Evolutionary conservation across 2,113 vertebrate species (phyloP).

Genomic region (Tympanuchus pallidicinctus): DNA sequence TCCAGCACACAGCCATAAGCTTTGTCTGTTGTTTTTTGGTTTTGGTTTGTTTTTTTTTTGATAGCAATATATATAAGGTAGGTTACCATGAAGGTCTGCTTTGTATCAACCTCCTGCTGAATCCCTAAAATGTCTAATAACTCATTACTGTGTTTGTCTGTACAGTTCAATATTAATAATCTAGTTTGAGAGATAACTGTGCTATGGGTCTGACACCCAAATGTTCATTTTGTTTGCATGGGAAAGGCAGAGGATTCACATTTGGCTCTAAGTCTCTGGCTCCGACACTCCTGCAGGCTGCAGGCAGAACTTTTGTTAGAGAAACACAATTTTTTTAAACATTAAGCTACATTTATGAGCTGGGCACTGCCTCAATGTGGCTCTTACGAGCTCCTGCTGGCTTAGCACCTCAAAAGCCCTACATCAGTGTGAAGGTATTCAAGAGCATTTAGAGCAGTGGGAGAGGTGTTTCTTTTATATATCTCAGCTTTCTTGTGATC

Average conservation of each 20-base stretch:
- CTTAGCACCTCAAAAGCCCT: not conserved
- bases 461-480: not conserved
- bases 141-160: not conserved
- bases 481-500: not conserved
- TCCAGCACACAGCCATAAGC: slow-evolving; percentile 24
- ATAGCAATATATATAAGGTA: not conserved
- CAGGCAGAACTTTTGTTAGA: not conserved
- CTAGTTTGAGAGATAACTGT: not conserved
- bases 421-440: not conserved
- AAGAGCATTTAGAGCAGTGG: not conserved
- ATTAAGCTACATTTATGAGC: not conserved
- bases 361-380: not conserved
- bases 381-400: not conserved
- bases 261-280: not conserved
- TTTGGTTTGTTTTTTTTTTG: not conserved
- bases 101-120: not conserved
- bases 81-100: not conserved
- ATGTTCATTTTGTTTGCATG: not conserved
- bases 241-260: not conserved
- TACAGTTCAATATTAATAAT: not conserved
- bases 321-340: not conserved
- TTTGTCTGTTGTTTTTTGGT: not conserved
- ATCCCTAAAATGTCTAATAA: not conserved
- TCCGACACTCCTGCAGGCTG: not conserved
- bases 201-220: not conserved